phyloP scores from a whole-genome alignment of 2,113 vertebrate species.

The Syngnathoides biaculeatus region DNA sequence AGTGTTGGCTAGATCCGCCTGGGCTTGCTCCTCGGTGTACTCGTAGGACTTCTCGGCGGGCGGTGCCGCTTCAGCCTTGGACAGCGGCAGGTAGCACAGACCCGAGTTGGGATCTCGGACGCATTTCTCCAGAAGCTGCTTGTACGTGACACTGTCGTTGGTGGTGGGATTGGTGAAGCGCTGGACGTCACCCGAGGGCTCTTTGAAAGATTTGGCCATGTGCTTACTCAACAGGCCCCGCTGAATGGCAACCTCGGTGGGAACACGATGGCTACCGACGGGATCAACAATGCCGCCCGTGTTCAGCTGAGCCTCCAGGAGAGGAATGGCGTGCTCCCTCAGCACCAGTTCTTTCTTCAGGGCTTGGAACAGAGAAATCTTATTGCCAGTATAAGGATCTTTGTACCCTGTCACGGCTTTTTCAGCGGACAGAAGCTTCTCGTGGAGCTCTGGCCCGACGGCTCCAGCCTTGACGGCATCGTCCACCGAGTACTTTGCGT shows the following conservation, averaged over 20 bases:
- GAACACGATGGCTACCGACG: constrained; percentile 79
- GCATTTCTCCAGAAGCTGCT: constrained; percentile 81
- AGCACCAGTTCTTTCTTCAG: constrained; percentile 79
- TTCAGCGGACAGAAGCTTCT: constrained; percentile 85
- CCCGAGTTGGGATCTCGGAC: constrained; percentile 81
- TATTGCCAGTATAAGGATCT: constrained; percentile 81
- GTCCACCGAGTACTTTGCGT: constrained; percentile 78
- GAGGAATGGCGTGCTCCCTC: constrained; percentile 74
- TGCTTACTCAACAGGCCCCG: constrained; percentile 78
- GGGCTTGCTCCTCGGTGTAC: constrained; percentile 83
- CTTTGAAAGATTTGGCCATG: constrained; percentile 72
- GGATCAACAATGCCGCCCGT: constrained; percentile 84
- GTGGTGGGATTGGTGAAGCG: constrained; percentile 83
- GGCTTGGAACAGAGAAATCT: constrained; percentile 89
- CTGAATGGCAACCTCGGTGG: constrained; percentile 78
- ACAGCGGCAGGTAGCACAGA: constrained; percentile 79
- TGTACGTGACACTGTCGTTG: constrained; percentile 79
- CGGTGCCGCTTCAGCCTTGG: constrained; percentile 66
- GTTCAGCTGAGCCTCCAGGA: constrained; percentile 78
- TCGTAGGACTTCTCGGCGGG: constrained; percentile 77
- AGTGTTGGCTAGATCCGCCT: constrained; percentile 83
- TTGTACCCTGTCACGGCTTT: constrained; percentile 85
- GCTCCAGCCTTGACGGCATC: constrained; percentile 85
- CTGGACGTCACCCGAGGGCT: constrained; percentile 79
- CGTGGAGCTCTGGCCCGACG: constrained; percentile 81